Conservation (phyloP, 2,113 vertebrate genomes). For the Holacanthus passer region DNA sequence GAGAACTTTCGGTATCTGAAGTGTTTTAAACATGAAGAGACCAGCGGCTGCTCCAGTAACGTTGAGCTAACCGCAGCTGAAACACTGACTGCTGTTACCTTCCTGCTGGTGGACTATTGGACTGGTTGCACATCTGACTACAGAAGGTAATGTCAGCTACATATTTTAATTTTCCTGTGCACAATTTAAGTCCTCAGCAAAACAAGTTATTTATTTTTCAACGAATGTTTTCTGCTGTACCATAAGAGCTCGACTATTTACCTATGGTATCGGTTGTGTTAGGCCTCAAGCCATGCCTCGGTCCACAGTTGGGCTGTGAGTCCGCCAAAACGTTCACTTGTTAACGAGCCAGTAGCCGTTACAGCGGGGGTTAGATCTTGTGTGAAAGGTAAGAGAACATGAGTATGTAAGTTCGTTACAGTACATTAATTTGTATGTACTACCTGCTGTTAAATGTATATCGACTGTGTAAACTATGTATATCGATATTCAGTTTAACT, state of each 20-base stretch:
- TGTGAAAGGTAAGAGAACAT: background rate
- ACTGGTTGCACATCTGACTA: conserved; percentile 3
- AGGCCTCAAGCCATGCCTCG: conserved; percentile 77
- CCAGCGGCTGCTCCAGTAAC: background rate
- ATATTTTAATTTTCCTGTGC: background rate
- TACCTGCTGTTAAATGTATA: background rate
- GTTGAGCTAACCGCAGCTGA: background rate
- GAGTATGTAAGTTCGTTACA: no score
- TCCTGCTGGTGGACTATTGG: background rate
- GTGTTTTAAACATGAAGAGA: conserved; percentile 18
- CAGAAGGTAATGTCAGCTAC: conserved; percentile 23
- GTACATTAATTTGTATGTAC: fast-evolving
- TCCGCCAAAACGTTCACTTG: conserved; percentile 23
- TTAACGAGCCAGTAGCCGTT: conserved; percentile 7
- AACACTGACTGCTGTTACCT: background rate
- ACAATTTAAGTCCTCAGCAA: fast-evolving
- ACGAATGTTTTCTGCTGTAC: background rate
- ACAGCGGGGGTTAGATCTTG: no score
- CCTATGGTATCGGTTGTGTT: background rate
- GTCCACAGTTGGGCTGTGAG: conserved; percentile 39
- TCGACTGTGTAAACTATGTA: background rate
- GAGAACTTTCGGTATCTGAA: background rate
- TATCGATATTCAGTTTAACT: background rate
- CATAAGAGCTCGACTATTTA: background rate
- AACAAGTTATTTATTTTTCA: background rate